These are phyloP conservation scores for Sus cebifrons DNA, from an alignment of 2,797 vertebrate genomes.

Conservation along the genomic window DNA sequence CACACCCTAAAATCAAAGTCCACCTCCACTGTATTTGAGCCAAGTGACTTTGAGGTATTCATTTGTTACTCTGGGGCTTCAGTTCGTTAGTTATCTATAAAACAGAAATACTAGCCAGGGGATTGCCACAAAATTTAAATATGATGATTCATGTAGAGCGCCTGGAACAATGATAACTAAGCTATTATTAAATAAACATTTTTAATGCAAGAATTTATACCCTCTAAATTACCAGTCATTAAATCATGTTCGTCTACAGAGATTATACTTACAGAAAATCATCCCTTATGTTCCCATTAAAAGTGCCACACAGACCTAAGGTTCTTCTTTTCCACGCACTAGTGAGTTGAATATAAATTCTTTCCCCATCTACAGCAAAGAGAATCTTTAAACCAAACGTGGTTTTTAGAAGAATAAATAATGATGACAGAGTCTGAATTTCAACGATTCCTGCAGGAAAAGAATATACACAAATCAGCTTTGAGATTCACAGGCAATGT, in stretches of 20 bases:
- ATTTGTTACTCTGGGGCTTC: background rate
- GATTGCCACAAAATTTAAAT: slow-evolving; percentile 47
- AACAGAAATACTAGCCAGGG: background rate
- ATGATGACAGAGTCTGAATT: slow-evolving; percentile 95
- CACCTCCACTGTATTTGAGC: background rate
- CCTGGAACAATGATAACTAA: background rate
- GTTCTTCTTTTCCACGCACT: slow-evolving; percentile 95
- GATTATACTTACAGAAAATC: slow-evolving; percentile 96
- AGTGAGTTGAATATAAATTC: slow-evolving; percentile 96
- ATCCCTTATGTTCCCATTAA: slow-evolving; percentile 98
- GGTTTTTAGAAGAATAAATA: slow-evolving; percentile 96
- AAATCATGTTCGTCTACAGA: slow-evolving; percentile 15
- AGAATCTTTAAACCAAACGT: slow-evolving; percentile 95
- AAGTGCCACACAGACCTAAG: slow-evolving; percentile 97
- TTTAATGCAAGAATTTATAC: slow-evolving; percentile 45
- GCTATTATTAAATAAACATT: slow-evolving; percentile 65
- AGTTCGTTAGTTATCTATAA: background rate
- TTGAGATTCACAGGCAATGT: background rate
- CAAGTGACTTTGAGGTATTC: background rate
- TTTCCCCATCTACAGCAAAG: slow-evolving; percentile 95
- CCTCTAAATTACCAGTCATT: slow-evolving; percentile 41
- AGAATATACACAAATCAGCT: slow-evolving; percentile 61
- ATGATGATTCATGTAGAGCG: background rate
- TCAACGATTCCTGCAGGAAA: slow-evolving; percentile 92
- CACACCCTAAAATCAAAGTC: background rate